Conservation (phyloP, 30 jellyfish, hydroid and myxozoan genomes). For the Mastigias papua region DNA sequence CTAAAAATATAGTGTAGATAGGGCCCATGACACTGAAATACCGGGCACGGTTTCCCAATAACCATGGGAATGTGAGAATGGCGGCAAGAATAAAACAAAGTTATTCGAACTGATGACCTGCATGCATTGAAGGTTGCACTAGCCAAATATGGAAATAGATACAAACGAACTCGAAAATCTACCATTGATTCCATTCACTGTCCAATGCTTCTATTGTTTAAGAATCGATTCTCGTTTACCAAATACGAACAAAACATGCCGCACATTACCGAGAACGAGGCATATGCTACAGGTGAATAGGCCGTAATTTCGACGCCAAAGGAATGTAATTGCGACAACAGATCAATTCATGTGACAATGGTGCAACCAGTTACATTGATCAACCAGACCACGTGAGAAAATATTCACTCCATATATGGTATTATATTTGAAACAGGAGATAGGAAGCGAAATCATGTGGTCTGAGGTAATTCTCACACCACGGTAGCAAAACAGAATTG, state of each 20-base stretch:
- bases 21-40: too few species aligned
- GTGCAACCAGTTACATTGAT: slow-evolving; percentile 7
- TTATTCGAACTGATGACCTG: not conserved
- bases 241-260: slow-evolving; percentile 3
- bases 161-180: not conserved
- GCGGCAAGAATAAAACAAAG: not conserved
- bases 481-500: too few species aligned
- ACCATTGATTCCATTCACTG: not conserved
- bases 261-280: not conserved
- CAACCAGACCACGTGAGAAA: slow-evolving; percentile 1
- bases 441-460: not conserved
- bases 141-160: not conserved
- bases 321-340: slow-evolving; percentile 3
- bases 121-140: not conserved
- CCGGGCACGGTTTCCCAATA: too few species aligned
- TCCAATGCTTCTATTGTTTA: not conserved
- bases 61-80: not conserved
- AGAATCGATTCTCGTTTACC: not conserved
- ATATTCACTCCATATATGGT: not conserved
- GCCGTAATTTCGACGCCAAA: slow-evolving; percentile 4
- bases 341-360: not conserved
- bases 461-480: too few species aligned
- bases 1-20: too few species aligned
- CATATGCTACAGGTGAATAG: slow-evolving; percentile 3
- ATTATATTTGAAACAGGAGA: not conserved